These are phyloP conservation scores for Spermophilus dauricus DNA, from an alignment of 2,113 vertebrate species.

Conservation along the genomic window DNA sequence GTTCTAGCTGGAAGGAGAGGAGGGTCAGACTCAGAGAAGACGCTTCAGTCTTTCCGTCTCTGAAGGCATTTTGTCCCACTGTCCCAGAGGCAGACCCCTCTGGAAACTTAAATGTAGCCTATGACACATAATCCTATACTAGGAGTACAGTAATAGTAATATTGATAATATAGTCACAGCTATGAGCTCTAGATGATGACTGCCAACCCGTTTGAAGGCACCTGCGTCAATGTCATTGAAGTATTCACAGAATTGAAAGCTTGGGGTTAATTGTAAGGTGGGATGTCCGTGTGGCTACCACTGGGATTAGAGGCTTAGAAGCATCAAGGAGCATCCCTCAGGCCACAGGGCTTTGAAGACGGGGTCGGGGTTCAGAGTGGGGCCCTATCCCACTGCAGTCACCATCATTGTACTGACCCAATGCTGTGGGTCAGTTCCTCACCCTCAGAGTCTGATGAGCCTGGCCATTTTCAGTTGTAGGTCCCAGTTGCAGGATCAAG, in stretches of 20 bases:
- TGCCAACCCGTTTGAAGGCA: too few relatives aligned
- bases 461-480: neutral
- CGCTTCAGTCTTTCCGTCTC: neutral
- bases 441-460: neutral
- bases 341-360: neutral
- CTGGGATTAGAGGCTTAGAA: neutral
- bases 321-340: too few relatives aligned
- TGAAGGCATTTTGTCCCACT: too few relatives aligned
- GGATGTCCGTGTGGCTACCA: rapidly evolving
- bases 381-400: rapidly evolving
- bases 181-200: too few relatives aligned
- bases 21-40: neutral
- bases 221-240: too few relatives aligned
- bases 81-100: too few relatives aligned
- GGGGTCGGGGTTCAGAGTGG: neutral
- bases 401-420: rapidly evolving
- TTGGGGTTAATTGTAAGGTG: too few relatives aligned
- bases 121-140: too few relatives aligned
- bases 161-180: too few relatives aligned
- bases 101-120: too few relatives aligned
- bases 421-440: neutral
- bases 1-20: neutral
- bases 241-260: too few relatives aligned
- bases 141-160: too few relatives aligned
- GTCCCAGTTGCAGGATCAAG: neutral